Evolutionary conservation across 2,797 vertebrate species (phyloP).

Genomic region (Hydrophis major): DNA sequence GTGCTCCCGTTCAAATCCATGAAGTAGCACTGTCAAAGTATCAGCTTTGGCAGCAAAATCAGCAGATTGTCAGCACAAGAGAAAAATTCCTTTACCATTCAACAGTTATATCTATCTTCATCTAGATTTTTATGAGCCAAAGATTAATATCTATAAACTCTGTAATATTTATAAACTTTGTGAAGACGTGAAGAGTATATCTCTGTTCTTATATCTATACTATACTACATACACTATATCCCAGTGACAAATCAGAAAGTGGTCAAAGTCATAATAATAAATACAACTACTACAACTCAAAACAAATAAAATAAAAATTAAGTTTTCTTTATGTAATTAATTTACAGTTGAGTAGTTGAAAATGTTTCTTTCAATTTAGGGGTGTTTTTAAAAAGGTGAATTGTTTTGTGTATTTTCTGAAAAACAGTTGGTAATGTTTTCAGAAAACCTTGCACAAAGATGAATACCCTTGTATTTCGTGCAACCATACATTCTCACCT

Average conservation of each 20-base stretch:
- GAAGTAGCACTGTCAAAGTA: neutral
- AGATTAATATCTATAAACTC: neutral
- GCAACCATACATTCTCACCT: neutral
- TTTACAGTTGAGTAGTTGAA: neutral
- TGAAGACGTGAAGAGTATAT: neutral
- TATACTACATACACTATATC: neutral
- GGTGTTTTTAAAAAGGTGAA: neutral
- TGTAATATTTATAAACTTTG: neutral
- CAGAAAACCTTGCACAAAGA: neutral
- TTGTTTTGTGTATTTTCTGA: neutral
- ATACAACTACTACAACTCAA: neutral
- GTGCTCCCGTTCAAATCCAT: neutral
- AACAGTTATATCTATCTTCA: neutral
- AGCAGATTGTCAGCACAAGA: neutral
- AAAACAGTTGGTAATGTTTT: neutral
- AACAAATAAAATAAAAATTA: neutral
- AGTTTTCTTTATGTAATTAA: neutral
- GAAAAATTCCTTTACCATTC: neutral
- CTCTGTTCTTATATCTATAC: neutral
- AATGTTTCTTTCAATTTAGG: too few relatives aligned
- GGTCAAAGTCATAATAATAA: neutral
- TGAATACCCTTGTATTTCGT: neutral
- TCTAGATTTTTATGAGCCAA: neutral
- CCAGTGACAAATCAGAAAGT: neutral
- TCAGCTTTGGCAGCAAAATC: neutral